These are phyloP conservation scores for Steromphala cineraria DNA, from an alignment of 2,888 invertebrate species.

Conservation along the genomic window DNA sequence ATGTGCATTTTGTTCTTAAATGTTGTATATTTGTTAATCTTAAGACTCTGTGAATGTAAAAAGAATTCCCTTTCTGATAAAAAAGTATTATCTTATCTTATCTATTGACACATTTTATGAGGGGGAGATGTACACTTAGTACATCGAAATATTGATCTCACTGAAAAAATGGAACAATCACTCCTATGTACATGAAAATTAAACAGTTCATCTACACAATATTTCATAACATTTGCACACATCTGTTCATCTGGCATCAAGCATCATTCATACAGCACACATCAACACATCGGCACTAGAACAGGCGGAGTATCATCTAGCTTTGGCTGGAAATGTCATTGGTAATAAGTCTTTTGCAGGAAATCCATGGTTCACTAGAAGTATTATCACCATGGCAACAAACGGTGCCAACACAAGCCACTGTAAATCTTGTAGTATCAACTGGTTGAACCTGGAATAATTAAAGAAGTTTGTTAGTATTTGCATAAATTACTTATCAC, in stretches of 20 bases:
- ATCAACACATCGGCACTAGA: neutral
- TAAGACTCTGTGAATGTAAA: too few relatives aligned
- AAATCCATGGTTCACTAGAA: conserved; percentile 66
- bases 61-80: too few relatives aligned
- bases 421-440: conserved; percentile 65
- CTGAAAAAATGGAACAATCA: too few relatives aligned
- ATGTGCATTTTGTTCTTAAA: too few relatives aligned
- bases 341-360: conserved; percentile 69
- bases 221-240: neutral
- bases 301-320: conserved; percentile 30
- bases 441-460: conserved; percentile 62
- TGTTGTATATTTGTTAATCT: too few relatives aligned
- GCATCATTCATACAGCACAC: neutral
- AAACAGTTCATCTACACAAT: neutral
- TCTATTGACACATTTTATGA: too few relatives aligned
- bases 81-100: too few relatives aligned
- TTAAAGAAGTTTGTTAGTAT: neutral
- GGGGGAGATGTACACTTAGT: too few relatives aligned
- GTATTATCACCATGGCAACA: conserved; percentile 64
- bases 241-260: neutral
- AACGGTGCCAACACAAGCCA: conserved; percentile 69
- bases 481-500: too few relatives aligned
- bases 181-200: too few relatives aligned
- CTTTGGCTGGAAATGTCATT: conserved; percentile 58
- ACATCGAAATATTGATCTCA: too few relatives aligned